Base-by-base conservation (phyloP, 1,140 invertebrate genomes). In the Atta colombica region DNA sequence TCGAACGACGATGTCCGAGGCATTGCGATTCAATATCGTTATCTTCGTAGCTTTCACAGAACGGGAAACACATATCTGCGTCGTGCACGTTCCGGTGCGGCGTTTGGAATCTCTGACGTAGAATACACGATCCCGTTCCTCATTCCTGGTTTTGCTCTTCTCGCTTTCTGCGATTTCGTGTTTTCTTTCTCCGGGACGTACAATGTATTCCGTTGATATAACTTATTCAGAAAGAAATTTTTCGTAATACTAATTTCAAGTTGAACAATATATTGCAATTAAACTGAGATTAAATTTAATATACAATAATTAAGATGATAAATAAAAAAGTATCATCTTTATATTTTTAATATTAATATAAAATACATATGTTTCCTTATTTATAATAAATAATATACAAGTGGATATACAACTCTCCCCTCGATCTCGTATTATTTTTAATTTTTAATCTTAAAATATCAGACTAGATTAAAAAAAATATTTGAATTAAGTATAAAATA, bases 21-120 rank as follows among this genome's bases (percentile, higher is more conserved):
- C 88, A 91, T 88, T 90, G 87, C 90, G 85, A 89, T 91, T 91
- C 87, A 91, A 91, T 90, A 90, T 91, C 86, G 87, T 87, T 85
- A 90, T 91, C 90, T 88, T 69, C 82, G 63, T 87, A 89, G 87
- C 68, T 89, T 89, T 87, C 90, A 74, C 85, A 88, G 85, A 90
- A 71, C 87, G 85, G 82, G 85, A n/a, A 68, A 86, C 90, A 91
- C 88, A 86, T 90, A 74, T 75, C 80, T 16, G 39, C 55, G 53
- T 61, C 28, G 53, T 82, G 72, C 66, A 69, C 77, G 84, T 78
- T 85, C 63, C 35, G 28, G 21, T 7, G 35, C 58, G 55, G n/a
- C 63, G 63, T 35, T 68, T 80, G 53, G 25, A 63, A 21, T 12
- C 16, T 55, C 35, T 45, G 80, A 74, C 45, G 28, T 84, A 74